Percentiles rank a stretch among this genome's conserved stretches.
Conservation (phyloP, 2,113 vertebrate species). For the Riparia riparia region DNA sequence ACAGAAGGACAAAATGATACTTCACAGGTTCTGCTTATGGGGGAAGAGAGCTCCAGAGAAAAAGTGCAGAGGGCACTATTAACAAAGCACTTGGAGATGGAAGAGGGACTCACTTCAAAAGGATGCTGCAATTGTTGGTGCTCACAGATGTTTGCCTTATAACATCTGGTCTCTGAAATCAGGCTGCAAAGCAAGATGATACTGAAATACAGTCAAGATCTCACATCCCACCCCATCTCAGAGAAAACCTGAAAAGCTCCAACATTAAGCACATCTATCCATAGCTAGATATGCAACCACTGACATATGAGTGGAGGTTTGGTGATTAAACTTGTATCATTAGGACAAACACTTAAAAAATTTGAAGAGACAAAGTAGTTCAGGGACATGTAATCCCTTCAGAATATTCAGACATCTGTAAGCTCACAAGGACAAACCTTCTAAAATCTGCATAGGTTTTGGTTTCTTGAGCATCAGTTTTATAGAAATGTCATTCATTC, state of each 20-base stretch:
- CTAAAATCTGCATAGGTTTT: background rate
- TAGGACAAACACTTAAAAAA: background rate
- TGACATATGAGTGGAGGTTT: background rate
- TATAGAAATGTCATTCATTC: background rate
- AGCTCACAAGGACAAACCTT: background rate
- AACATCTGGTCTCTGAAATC: background rate
- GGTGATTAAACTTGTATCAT: background rate
- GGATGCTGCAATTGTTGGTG: background rate
- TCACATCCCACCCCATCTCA: background rate
- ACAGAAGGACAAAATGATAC: background rate
- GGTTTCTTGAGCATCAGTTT: background rate
- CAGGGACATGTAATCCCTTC: background rate
- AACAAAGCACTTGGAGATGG: background rate
- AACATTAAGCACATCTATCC: background rate
- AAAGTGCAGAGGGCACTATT: background rate
- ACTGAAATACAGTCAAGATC: background rate
- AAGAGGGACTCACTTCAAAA: background rate
- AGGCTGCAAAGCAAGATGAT: background rate
- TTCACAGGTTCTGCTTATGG: background rate
- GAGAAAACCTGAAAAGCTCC: background rate
- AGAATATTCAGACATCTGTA: background rate
- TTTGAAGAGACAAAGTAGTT: background rate
- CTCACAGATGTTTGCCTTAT: fast-evolving
- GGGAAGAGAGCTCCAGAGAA: background rate
- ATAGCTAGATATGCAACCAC: background rate